A percentile compares a stretch with the other conserved stretches of the same genome.
These are phyloP conservation scores for Bombus sylvicola DNA, from an alignment of 1,140 invertebrate genomes.

Conservation along the genomic window DNA sequence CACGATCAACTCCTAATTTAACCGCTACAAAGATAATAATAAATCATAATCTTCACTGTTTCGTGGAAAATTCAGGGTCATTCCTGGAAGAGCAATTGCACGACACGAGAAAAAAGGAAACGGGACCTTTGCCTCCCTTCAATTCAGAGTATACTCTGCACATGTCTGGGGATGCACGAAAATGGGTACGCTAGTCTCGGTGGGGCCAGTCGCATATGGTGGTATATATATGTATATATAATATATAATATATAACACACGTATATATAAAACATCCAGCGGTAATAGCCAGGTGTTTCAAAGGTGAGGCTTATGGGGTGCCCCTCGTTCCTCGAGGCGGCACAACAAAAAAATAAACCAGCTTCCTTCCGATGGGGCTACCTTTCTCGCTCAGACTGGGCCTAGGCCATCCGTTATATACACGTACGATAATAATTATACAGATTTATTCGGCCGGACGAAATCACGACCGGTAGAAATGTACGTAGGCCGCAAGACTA, in stretches of 20 bases:
- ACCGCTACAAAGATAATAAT: background rate
- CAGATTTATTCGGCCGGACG: constrained; percentile 70
- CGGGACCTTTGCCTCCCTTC: constrained; percentile 27
- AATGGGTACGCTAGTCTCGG: constrained; percentile 81
- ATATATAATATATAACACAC: background rate
- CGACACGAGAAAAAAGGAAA: constrained; percentile 38
- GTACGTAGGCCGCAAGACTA: constrained; percentile 38
- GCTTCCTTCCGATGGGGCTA: constrained; percentile 80
- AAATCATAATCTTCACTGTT: background rate
- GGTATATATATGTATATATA: constrained; percentile 33
- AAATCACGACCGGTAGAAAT: constrained; percentile 61
- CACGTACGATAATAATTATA: constrained; percentile 73
- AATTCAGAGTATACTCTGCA: constrained; percentile 50
- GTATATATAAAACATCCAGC: constrained; percentile 73
- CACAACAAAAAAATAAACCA: constrained; percentile 79
- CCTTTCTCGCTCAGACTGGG: constrained; percentile 55
- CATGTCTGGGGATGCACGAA: constrained; percentile 74
- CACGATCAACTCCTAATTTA: background rate
- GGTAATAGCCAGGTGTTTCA: constrained; percentile 81
- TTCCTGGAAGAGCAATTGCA: constrained; percentile 1
- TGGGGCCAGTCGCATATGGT: constrained; percentile 81
- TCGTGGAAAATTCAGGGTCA: constrained; percentile 35
- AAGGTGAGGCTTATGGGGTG: constrained; percentile 76
- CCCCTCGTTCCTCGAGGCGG: constrained; percentile 72
- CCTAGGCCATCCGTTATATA: constrained; percentile 59